phyloP scores from a whole-genome alignment of 2,888 invertebrate genomes.

The Panopea generosa region DNA sequence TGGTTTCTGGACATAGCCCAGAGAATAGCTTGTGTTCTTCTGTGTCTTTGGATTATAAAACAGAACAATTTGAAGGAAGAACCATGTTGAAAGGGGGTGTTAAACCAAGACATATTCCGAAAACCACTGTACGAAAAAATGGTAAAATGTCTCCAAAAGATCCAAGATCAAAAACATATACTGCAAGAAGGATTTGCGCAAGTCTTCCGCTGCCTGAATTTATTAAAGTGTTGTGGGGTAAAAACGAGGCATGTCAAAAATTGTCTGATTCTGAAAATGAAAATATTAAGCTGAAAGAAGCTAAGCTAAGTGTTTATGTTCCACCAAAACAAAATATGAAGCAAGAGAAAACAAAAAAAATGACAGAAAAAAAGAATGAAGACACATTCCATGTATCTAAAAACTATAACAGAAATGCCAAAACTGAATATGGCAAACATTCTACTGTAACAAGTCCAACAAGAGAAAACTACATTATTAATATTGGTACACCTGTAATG shows the following conservation, averaged over 20 bases:
- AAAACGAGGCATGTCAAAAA: too few species aligned
- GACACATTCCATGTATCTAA: too few species aligned
- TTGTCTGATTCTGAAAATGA: too few species aligned
- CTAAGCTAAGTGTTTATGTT: conserved; percentile 6
- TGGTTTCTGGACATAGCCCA: not conserved
- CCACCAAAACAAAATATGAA: too few species aligned
- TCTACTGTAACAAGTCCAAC: too few species aligned
- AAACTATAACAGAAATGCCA: too few species aligned
- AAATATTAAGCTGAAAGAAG: too few species aligned
- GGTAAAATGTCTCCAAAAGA: conserved; percentile 53
- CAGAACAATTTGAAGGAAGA: conserved; percentile 67
- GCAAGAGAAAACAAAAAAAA: too few species aligned
- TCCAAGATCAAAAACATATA: conserved; percentile 38
- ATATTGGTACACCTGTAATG: too few species aligned
- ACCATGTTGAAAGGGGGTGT: conserved; percentile 71
- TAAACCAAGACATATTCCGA: conserved; percentile 68
- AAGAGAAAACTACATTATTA: too few species aligned
- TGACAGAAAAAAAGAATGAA: too few species aligned
- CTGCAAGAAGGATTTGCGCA: not conserved
- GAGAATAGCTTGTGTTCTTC: conserved; percentile 1
- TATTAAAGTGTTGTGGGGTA: conserved; percentile 27
- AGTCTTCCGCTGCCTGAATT: conserved; percentile 46
- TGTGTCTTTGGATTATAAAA: not conserved
- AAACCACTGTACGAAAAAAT: conserved; percentile 46
- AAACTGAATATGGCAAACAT: too few species aligned